Percentiles rank a stretch among this genome's conserved stretches.
Conservation (phyloP, 2,113 vertebrate genomes). For the Tenrec ecaudatus region DNA sequence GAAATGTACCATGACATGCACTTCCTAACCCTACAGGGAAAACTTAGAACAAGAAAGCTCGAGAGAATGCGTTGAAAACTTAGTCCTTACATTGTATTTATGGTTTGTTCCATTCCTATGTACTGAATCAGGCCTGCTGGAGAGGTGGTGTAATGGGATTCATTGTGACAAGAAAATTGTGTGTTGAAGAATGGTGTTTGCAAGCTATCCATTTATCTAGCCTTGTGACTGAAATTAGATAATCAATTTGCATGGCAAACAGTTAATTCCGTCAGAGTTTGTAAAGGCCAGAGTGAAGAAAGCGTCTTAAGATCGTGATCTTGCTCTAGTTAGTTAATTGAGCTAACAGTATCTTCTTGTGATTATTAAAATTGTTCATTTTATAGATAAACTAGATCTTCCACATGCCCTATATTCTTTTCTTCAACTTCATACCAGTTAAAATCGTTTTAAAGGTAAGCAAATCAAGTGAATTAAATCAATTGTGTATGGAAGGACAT, state of each 20-base stretch:
- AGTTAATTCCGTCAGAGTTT: conserved; percentile 59
- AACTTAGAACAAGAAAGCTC: background rate
- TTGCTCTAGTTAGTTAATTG: conserved; percentile 43
- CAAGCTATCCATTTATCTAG: conserved; percentile 44
- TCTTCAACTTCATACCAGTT: background rate
- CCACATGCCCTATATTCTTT: background rate
- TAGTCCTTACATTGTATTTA: conserved; percentile 3
- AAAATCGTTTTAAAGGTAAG: conserved; percentile 38
- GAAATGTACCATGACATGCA: background rate
- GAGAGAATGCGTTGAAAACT: background rate
- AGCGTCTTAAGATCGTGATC: conserved; percentile 36
- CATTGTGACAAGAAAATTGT: conserved; percentile 42
- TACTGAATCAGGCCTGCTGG: conserved; percentile 5
- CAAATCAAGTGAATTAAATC: conserved; percentile 24
- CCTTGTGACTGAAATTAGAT: conserved; percentile 17
- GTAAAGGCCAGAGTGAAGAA: conserved; percentile 43
- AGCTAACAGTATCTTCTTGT: conserved; percentile 4
- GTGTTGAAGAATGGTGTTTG: conserved; percentile 1
- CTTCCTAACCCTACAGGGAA: background rate
- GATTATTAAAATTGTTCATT: conserved; percentile 53
- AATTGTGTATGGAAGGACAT: conserved; percentile 2
- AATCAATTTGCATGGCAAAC: conserved; percentile 64
- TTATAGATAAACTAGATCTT: conserved; percentile 3
- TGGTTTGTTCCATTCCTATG: background rate
- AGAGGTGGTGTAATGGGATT: background rate